These are phyloP conservation scores for Falcunculus frontatus DNA, from an alignment of 2,113 vertebrate species.

Conservation along the genomic window DNA sequence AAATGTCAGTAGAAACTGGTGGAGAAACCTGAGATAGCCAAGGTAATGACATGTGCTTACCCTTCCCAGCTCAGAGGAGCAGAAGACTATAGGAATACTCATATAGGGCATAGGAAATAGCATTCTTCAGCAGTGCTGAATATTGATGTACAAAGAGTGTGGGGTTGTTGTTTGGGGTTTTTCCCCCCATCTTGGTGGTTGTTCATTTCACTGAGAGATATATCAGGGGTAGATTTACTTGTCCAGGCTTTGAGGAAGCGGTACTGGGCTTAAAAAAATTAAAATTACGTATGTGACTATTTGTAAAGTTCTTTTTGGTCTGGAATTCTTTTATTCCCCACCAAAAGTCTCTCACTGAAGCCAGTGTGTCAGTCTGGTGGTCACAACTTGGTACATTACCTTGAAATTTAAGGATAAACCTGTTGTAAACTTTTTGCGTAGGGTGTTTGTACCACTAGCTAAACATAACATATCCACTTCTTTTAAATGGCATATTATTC, in stretches of 20 bases:
- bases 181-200: accelerated
- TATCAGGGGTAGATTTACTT: background rate
- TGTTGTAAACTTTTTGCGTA: background rate
- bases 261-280: background rate
- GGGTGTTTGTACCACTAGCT: background rate
- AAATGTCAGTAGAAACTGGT: background rate
- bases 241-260: background rate
- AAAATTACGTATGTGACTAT: accelerated
- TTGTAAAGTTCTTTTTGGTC: background rate
- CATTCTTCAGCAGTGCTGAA: background rate
- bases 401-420: background rate
- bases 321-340: background rate
- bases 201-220: background rate
- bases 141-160: background rate
- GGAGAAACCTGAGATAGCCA: background rate
- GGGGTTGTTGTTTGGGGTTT: background rate
- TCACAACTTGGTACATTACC: background rate
- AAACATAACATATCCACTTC: background rate
- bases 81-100: background rate
- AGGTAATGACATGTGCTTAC: background rate
- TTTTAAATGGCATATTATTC: background rate
- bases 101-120: background rate
- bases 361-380: background rate
- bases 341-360: background rate
- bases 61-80: background rate